Evolutionary conservation across 1,140 invertebrate genomes (phyloP).

Genomic region (Achatina immaculata): DNA sequence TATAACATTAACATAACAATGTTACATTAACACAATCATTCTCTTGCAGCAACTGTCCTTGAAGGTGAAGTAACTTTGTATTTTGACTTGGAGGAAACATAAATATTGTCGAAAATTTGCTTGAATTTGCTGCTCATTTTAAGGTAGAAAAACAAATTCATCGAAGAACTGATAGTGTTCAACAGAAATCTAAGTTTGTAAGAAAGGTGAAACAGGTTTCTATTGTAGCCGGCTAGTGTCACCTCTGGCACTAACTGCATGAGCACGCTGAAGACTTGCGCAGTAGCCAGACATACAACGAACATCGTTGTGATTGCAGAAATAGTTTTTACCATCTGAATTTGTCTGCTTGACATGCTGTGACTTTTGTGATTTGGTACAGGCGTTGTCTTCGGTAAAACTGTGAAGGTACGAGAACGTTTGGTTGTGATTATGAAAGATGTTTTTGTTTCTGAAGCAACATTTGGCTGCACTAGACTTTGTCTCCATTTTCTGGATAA

Average conservation of each 20-base stretch:
- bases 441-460: too few relatives aligned
- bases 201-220: background rate
- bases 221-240: background rate
- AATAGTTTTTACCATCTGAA: background rate
- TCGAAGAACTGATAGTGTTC: background rate
- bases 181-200: background rate
- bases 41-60: too few relatives aligned
- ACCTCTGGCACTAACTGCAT: slow-evolving; percentile 8
- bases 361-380: too few relatives aligned
- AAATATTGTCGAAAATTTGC: too few relatives aligned
- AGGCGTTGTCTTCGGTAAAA: too few relatives aligned
- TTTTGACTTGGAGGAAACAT: too few relatives aligned
- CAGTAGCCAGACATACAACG: background rate
- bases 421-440: background rate
- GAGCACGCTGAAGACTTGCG: background rate
- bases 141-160: slow-evolving; percentile 24
- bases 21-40: too few relatives aligned
- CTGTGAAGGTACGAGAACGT: too few relatives aligned
- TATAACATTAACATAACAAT: too few relatives aligned
- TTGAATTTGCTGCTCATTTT: background rate
- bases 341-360: background rate
- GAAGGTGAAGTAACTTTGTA: too few relatives aligned
- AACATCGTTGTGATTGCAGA: slow-evolving; percentile 1
- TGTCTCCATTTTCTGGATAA: slow-evolving; percentile 11
- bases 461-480: background rate